These are phyloP conservation scores for Hyperoodon ampullatus DNA, from an alignment of 2,113 vertebrate genomes.

Conservation along the genomic window DNA sequence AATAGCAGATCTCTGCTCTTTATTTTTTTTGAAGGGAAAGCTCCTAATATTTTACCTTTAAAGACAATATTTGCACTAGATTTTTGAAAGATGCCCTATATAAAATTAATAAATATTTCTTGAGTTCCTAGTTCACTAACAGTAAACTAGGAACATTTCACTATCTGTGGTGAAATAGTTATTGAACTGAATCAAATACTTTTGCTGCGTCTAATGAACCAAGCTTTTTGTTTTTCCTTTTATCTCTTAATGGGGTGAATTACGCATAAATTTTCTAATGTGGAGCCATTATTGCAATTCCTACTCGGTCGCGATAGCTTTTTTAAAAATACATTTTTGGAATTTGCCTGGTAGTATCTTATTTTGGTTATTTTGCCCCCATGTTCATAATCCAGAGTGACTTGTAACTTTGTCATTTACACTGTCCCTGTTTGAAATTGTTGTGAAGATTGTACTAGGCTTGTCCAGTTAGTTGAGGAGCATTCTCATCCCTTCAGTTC, in stretches of 20 bases:
- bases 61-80: background rate
- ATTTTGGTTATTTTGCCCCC: background rate
- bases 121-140: background rate
- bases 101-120: background rate
- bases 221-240: background rate
- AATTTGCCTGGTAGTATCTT: background rate
- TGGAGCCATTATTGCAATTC: background rate
- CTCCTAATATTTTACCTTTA: conserved; percentile 7
- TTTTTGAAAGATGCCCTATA: background rate
- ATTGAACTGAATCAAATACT: background rate
- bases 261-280: background rate
- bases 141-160: background rate
- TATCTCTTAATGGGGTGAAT: background rate
- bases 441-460: background rate
- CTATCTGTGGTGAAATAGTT: background rate
- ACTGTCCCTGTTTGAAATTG: background rate
- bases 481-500: background rate
- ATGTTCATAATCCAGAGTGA: background rate
- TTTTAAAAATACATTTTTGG: background rate
- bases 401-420: background rate
- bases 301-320: background rate
- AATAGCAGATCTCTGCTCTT: background rate
- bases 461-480: no score
- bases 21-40: background rate
- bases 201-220: background rate